These are phyloP conservation scores for Priocnemis perturbator DNA, from an alignment of 2,888 invertebrate species.

Conservation along the genomic window DNA sequence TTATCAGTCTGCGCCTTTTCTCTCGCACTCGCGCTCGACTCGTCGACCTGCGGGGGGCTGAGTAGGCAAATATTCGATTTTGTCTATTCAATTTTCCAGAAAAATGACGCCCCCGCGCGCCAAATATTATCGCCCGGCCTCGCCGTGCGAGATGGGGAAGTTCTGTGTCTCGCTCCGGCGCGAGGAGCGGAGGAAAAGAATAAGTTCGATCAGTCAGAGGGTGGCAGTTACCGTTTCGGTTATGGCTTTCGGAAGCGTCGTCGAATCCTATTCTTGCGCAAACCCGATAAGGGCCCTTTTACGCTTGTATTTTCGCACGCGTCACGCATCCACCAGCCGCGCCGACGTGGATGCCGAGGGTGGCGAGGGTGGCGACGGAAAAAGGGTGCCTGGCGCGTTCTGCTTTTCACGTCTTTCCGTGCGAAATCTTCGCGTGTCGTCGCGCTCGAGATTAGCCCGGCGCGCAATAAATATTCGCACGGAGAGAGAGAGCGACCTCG, in stretches of 20 bases:
- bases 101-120: constrained; percentile 61
- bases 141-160: constrained; percentile 30
- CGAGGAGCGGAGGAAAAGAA: constrained; percentile 62
- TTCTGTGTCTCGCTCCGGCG: constrained; percentile 14
- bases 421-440: too few relatives aligned
- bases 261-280: constrained; percentile 75
- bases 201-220: constrained; percentile 74
- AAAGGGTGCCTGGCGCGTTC: not conserved
- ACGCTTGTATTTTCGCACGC: constrained; percentile 65
- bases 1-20: not conserved
- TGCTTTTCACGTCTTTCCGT: too few relatives aligned
- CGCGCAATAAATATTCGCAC: too few relatives aligned
- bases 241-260: constrained; percentile 75
- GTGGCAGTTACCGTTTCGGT: constrained; percentile 76
- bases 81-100: constrained; percentile 73
- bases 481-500: too few relatives aligned
- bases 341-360: too few relatives aligned
- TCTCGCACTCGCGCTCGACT: not conserved
- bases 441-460: too few relatives aligned
- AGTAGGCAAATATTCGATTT: constrained; percentile 67
- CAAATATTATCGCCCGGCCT: constrained; percentile 62
- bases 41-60: constrained; percentile 32
- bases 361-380: not conserved
- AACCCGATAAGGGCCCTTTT: constrained; percentile 73
- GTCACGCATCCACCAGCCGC: constrained; percentile 19